Conservation (phyloP, 2,797 vertebrate species). For the Lepus townsendii region DNA sequence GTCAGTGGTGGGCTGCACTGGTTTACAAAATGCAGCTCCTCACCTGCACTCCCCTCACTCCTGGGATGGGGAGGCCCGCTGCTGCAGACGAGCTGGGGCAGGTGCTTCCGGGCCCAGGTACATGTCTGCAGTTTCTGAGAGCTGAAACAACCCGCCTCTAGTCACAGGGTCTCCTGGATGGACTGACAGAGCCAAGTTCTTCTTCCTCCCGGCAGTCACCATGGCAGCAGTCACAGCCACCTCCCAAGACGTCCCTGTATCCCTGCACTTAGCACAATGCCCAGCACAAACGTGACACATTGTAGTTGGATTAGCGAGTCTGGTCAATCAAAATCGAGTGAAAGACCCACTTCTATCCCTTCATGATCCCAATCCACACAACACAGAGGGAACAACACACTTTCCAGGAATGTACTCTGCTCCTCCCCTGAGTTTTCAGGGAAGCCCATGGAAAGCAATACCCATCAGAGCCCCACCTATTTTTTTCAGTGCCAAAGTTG, state of each 20-base stretch:
- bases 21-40: neutral
- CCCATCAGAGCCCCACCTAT: neutral
- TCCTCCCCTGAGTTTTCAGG: neutral
- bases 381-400: neutral
- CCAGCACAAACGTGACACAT: neutral
- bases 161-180: neutral
- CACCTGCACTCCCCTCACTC: too few species aligned
- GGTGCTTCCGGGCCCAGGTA: neutral
- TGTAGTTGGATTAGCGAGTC: neutral
- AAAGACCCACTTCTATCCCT: neutral
- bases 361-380: neutral
- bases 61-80: fast-evolving
- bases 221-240: neutral
- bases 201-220: neutral
- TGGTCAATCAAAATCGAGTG: neutral
- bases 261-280: neutral
- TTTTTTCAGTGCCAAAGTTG: neutral
- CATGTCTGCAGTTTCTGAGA: neutral
- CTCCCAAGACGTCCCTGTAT: neutral
- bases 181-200: neutral
- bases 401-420: neutral
- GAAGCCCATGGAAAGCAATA: neutral
- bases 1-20: neutral
- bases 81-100: neutral
- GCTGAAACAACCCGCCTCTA: neutral